These are phyloP conservation scores for Atopsyche davidsoni DNA, from an alignment of 1,140 invertebrate species.

Conservation along the genomic window DNA sequence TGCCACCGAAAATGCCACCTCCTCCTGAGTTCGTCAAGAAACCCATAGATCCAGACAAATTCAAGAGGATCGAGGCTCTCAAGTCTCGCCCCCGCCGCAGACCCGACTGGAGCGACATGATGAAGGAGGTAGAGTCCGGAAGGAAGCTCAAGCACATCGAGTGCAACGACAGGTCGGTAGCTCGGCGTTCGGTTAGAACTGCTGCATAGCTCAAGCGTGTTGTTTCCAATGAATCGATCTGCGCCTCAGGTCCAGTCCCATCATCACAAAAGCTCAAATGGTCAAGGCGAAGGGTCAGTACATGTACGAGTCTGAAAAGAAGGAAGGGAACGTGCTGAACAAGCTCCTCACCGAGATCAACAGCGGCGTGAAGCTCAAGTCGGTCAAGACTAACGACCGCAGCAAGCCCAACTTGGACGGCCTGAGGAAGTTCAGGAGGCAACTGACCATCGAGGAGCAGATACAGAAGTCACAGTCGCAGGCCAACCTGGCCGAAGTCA, in stretches of 20 bases:
- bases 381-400: slow-evolving; percentile 74
- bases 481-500: slow-evolving; percentile 49
- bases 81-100: slow-evolving; percentile 68
- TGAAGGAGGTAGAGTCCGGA: slow-evolving; percentile 81
- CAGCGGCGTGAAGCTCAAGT: slow-evolving; percentile 68
- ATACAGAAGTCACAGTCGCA: slow-evolving; percentile 72
- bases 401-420: slow-evolving; percentile 79
- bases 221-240: no score
- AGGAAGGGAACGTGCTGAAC: slow-evolving; percentile 71
- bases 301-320: slow-evolving; percentile 82
- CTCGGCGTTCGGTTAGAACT: no score
- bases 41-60: slow-evolving; percentile 47
- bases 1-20: slow-evolving; percentile 68
- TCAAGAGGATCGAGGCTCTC: slow-evolving; percentile 57
- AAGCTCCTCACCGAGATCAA: slow-evolving; percentile 78
- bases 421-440: slow-evolving; percentile 76
- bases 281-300: slow-evolving; percentile 71
- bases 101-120: slow-evolving; percentile 83
- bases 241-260: slow-evolving; percentile 52
- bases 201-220: no score
- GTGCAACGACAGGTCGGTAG: slow-evolving; percentile 69
- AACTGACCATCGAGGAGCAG: slow-evolving; percentile 84
- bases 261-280: slow-evolving; percentile 52
- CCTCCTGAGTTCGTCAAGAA: slow-evolving; percentile 51
- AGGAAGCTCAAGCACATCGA: slow-evolving; percentile 71